Conservation (phyloP, 2,113 vertebrate genomes). For the Turdus rufiventris region DNA sequence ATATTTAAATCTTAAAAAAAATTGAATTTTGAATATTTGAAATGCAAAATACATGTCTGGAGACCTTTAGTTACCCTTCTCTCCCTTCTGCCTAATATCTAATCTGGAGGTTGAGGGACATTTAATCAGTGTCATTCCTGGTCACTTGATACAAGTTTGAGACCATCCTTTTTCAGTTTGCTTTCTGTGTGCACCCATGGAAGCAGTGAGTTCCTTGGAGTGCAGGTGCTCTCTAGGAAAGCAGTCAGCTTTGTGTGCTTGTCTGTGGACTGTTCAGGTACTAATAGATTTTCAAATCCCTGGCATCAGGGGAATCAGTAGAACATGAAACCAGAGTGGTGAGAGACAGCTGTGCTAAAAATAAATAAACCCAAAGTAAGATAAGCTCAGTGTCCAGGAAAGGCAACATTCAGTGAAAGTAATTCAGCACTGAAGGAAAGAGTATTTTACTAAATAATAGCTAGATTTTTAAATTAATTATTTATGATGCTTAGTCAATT, state of each 20-base stretch:
- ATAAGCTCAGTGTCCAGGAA: not conserved
- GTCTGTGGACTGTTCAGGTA: not conserved
- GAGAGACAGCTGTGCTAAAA: not conserved
- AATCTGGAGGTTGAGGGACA: not conserved
- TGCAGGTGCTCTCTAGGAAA: conserved; percentile 13
- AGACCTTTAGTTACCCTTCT: not conserved
- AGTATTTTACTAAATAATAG: not conserved
- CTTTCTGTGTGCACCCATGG: not conserved
- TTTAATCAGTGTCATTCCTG: not conserved
- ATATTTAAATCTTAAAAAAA: not conserved
- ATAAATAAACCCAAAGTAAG: not conserved
- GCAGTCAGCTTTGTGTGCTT: not conserved
- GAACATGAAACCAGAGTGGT: not conserved
- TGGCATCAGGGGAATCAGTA: not conserved
- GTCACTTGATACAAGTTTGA: not conserved
- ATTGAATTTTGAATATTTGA: not conserved
- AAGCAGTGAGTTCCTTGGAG: not conserved
- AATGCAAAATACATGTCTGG: not conserved
- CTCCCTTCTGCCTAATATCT: not conserved
- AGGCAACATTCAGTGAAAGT: not conserved
- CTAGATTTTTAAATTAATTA: not conserved
- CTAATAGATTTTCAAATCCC: not conserved
- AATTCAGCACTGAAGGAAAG: not conserved
- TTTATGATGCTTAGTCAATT: not conserved
- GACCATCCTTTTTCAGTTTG: not conserved